Conservation (phyloP, 2,113 vertebrate genomes). For the Anarrhichthys ocellatus region DNA sequence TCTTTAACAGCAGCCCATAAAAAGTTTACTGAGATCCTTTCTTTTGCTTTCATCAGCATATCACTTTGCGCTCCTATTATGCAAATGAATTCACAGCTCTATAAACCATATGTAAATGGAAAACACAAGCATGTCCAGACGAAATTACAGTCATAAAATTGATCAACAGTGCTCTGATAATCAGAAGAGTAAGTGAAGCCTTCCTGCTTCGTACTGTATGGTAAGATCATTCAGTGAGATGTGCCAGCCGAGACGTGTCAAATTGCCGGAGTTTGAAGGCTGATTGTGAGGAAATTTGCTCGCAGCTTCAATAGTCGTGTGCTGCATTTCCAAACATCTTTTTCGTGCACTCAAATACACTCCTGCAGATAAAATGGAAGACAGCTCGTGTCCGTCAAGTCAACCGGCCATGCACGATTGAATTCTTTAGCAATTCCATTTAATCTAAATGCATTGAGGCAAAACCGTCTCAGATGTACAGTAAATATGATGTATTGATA, state of each 20-base stretch:
- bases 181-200: conserved; percentile 70
- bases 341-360: conserved; percentile 13
- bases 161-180: conserved; percentile 75
- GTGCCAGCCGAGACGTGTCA: conserved; percentile 50
- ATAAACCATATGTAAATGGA: conserved; percentile 80
- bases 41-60: conserved; percentile 79
- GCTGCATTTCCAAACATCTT: conserved; percentile 33
- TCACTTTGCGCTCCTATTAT: conserved; percentile 79
- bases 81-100: conserved; percentile 77
- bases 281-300: conserved; percentile 60
- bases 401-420: conserved; percentile 4
- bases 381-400: conserved; percentile 16
- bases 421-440: conserved; percentile 36
- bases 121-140: conserved; percentile 75
- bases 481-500: conserved; percentile 35
- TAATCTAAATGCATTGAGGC: conserved; percentile 17
- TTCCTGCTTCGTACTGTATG: conserved; percentile 42
- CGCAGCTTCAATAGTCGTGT: conserved; percentile 35
- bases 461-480: conserved; percentile 20
- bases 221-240: conserved; percentile 41
- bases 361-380: conserved; percentile 20
- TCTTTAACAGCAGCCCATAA: conserved; percentile 63
- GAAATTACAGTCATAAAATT: conserved; percentile 80
- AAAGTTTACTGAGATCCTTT: conserved; percentile 69
- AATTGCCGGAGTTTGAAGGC: conserved; percentile 54